These are phyloP conservation scores for Perizoma flavofasciatum DNA, from an alignment of 2,888 invertebrate genomes.

Conservation along the genomic window DNA sequence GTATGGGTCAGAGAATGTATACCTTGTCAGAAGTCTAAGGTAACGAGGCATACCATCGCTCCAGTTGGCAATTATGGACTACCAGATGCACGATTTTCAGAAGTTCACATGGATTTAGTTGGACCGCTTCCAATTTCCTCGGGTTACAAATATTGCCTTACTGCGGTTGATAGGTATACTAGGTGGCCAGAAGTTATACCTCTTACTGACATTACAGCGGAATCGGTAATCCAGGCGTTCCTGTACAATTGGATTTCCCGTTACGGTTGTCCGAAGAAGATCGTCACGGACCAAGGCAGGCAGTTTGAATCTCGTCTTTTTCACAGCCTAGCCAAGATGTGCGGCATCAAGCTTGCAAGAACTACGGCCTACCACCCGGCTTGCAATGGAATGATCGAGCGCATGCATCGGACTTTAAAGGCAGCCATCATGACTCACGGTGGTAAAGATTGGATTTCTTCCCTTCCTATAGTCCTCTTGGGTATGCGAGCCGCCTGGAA, in stretches of 20 bases:
- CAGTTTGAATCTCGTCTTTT: conserved; percentile 27
- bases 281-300: conserved; percentile 12
- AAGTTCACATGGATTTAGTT: too few relatives aligned
- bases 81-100: too few relatives aligned
- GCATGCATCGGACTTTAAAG: too few relatives aligned
- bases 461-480: too few relatives aligned
- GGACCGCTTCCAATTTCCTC: too few relatives aligned
- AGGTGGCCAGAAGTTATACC: too few relatives aligned
- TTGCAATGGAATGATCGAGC: conserved; percentile 42
- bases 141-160: too few relatives aligned
- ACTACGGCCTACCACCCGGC: conserved; percentile 45
- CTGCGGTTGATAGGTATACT: too few relatives aligned
- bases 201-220: conserved; percentile 8
- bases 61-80: conserved; percentile 1
- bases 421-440: too few relatives aligned
- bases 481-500: too few relatives aligned
- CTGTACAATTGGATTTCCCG: conserved; percentile 15
- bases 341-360: conserved; percentile 33
- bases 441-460: too few relatives aligned
- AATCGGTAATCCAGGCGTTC: conserved; percentile 31
- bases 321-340: conserved; percentile 18
- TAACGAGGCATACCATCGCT: conserved; percentile 6
- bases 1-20: conserved; percentile 7
- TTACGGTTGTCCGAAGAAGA: conserved; percentile 12
- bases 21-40: conserved; percentile 7